These are phyloP conservation scores for Balanococcus diminutus DNA, from an alignment of 2,888 invertebrate species.

Conservation along the genomic window DNA sequence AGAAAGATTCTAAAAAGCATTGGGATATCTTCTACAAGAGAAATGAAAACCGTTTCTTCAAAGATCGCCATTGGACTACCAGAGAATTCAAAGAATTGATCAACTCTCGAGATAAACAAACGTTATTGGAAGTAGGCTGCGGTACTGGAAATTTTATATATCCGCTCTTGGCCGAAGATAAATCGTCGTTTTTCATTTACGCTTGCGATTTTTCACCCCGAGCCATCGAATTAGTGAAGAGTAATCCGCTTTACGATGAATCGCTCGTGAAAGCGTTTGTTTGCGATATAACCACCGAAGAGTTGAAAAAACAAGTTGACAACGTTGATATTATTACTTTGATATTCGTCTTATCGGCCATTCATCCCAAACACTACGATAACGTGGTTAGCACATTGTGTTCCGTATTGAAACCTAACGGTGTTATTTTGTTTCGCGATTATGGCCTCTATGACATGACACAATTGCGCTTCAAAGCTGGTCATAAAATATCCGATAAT, in stretches of 20 bases:
- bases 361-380: slow-evolving; percentile 83
- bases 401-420: slow-evolving; percentile 73
- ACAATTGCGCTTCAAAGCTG: slow-evolving; percentile 89
- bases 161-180: slow-evolving; percentile 80
- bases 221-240: slow-evolving; percentile 84
- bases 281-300: slow-evolving; percentile 78
- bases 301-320: slow-evolving; percentile 64
- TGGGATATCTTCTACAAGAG: slow-evolving; percentile 98
- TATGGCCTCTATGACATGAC: slow-evolving; percentile 97
- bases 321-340: slow-evolving; percentile 81
- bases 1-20: slow-evolving; percentile 81
- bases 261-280: slow-evolving; percentile 77
- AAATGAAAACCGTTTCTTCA: slow-evolving; percentile 91
- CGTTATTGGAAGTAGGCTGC: slow-evolving; percentile 85
- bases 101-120: slow-evolving; percentile 62
- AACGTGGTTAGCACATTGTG: slow-evolving; percentile 70
- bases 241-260: slow-evolving; percentile 70
- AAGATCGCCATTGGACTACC: slow-evolving; percentile 95
- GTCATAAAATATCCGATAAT: slow-evolving; percentile 88
- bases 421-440: slow-evolving; percentile 85
- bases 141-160: slow-evolving; percentile 97
- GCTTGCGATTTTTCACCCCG: slow-evolving; percentile 93
- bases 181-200: slow-evolving; percentile 74
- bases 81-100: slow-evolving; percentile 87
- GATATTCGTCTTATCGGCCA: slow-evolving; percentile 94